A percentile compares a stretch with the other conserved stretches of the same genome.
Evolutionary conservation across 2,797 vertebrate genomes (phyloP).

Genomic region (Lateolabrax maculatus): DNA sequence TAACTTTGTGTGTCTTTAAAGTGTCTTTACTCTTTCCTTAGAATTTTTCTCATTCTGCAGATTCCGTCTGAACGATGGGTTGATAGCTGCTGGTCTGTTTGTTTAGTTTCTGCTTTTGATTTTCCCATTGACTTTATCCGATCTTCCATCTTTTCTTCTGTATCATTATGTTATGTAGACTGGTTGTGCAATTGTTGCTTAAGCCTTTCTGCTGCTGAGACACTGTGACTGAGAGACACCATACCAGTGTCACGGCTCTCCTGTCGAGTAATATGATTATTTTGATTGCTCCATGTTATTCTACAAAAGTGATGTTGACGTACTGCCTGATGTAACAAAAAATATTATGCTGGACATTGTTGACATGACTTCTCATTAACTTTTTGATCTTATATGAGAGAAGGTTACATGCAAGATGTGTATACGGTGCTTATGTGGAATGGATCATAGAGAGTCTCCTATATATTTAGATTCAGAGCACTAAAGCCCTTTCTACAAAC

Average conservation of each 20-base stretch:
- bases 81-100: not conserved
- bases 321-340: not conserved
- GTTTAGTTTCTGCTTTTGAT: not conserved
- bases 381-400: not conserved
- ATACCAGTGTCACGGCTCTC: slow-evolving; percentile 14
- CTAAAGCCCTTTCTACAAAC: not conserved
- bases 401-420: not conserved
- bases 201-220: not conserved
- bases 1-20: not conserved
- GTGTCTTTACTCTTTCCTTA: not conserved
- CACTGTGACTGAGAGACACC: slow-evolving; percentile 25
- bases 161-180: not conserved
- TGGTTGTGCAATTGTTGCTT: slow-evolving; percentile 7
- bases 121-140: not conserved
- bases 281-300: not conserved
- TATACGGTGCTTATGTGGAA: too few relatives aligned
- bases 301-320: not conserved
- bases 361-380: not conserved
- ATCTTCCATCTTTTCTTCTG: not conserved
- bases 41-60: slow-evolving; percentile 13
- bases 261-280: not conserved
- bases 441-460: not conserved
- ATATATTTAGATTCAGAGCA: not conserved
- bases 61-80: not conserved
- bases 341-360: not conserved